These are phyloP conservation scores for Tadarida brasiliensis DNA, from an alignment of 2,797 vertebrate species.

Conservation along the genomic window DNA sequence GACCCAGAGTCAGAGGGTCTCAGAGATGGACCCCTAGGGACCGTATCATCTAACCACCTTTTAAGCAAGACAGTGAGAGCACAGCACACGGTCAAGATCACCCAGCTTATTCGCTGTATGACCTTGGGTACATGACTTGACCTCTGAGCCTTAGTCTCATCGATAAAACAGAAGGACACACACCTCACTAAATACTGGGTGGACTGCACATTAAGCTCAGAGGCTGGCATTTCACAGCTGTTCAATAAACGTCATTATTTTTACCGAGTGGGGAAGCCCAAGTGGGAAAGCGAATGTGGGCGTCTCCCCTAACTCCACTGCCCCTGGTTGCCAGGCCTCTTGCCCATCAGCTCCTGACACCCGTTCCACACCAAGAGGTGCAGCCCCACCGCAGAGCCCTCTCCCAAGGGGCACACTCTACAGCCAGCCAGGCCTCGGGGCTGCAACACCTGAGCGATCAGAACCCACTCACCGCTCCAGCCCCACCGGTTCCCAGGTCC, in stretches of 20 bases:
- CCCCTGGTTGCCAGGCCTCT: background rate
- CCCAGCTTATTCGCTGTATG: background rate
- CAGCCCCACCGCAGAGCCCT: too few relatives aligned
- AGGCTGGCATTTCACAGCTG: background rate
- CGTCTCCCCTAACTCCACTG: background rate
- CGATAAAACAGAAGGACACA: background rate
- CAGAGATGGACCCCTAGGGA: background rate
- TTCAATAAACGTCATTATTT: background rate
- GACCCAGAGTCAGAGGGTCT: background rate
- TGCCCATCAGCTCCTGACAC: background rate
- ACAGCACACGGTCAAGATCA: background rate
- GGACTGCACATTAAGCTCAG: background rate
- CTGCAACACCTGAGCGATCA: background rate
- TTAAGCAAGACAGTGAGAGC: background rate
- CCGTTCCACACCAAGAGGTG: background rate
- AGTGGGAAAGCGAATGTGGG: background rate
- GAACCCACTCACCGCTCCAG: background rate
- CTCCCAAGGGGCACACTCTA: background rate
- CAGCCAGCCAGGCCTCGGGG: rapidly evolving
- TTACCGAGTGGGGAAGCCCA: background rate
- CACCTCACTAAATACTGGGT: background rate
- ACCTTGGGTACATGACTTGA: background rate
- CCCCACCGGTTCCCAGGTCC: background rate
- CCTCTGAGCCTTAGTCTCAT: background rate
- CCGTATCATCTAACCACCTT: background rate